Percentiles rank a stretch among this genome's conserved stretches.
phyloP scores from a whole-genome alignment of 2,113 vertebrate species.

The Lophura nycthemera region DNA sequence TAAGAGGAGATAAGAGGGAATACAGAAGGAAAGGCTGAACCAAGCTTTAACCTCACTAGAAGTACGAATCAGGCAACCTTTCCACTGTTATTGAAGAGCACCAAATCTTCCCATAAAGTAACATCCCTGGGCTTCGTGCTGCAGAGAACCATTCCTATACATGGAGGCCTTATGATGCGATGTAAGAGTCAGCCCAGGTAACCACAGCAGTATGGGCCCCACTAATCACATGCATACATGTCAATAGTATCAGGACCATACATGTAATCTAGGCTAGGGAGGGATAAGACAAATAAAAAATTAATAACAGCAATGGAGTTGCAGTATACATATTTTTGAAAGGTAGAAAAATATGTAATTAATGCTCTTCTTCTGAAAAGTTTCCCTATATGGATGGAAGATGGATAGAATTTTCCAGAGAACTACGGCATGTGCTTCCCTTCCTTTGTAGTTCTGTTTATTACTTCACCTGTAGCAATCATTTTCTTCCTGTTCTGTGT shows the following conservation, averaged over 20 bases:
- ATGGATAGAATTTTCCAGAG: background rate
- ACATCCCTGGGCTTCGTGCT: background rate
- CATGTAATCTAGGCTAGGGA: background rate
- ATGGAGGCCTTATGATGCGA: accelerated
- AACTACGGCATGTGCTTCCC: background rate
- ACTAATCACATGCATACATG: background rate
- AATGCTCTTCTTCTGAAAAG: background rate
- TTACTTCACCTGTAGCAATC: background rate
- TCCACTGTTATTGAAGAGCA: background rate
- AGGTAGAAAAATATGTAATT: background rate
- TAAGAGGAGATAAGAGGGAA: background rate
- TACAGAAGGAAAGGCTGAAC: background rate
- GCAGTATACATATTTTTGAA: background rate
- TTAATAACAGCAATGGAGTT: background rate
- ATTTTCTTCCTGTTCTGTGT: background rate
- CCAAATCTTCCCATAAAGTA: background rate
- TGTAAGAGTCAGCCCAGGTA: background rate
- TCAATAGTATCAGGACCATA: background rate
- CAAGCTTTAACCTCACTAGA: background rate
- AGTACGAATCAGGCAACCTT: background rate
- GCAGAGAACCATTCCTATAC: accelerated
- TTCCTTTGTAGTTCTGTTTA: background rate
- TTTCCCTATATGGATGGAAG: background rate
- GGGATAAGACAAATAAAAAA: background rate
- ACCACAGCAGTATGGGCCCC: accelerated